phyloP scores from a whole-genome alignment of 2,888 invertebrate genomes.

The Unio delphinus region DNA sequence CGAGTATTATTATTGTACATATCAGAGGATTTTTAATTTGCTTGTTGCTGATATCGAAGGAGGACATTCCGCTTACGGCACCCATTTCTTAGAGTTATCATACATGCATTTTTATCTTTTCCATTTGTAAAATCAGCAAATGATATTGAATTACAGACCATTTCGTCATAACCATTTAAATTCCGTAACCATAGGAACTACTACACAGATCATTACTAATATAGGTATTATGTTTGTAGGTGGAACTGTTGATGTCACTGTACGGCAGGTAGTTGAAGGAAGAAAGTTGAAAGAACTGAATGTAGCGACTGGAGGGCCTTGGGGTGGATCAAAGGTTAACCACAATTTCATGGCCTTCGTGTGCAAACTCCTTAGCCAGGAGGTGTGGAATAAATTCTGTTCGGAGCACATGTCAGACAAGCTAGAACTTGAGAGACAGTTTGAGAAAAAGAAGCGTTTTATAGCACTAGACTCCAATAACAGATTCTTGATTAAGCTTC shows the following conservation, averaged over 20 bases:
- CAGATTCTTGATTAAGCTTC: constrained; percentile 6
- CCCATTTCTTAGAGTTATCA: too few relatives aligned
- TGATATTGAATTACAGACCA: too few relatives aligned
- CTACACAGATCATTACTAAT: too few relatives aligned
- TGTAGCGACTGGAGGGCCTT: constrained; percentile 9
- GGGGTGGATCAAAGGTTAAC: constrained; percentile 14
- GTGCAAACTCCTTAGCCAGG: neutral
- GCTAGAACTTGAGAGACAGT: constrained; percentile 13
- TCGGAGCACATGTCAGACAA: constrained; percentile 1
- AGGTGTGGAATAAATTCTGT: constrained; percentile 6
- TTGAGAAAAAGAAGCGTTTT: constrained; percentile 13
- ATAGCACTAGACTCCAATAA: neutral
- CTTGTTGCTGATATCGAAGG: too few relatives aligned
- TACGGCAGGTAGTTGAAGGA: constrained; percentile 5
- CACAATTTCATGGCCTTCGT: constrained; percentile 7
- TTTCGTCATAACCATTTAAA: too few relatives aligned
- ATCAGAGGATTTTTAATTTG: too few relatives aligned
- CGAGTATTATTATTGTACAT: too few relatives aligned
- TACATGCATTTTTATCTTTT: too few relatives aligned
- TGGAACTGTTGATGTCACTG: constrained; percentile 14
- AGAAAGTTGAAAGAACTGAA: constrained; percentile 9
- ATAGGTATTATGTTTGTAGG: neutral
- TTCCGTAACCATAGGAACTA: too few relatives aligned
- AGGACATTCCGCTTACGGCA: too few relatives aligned
- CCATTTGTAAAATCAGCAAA: too few relatives aligned